Evolutionary conservation across 2,797 vertebrate genomes (phyloP).

Genomic region (Platalea minor): DNA sequence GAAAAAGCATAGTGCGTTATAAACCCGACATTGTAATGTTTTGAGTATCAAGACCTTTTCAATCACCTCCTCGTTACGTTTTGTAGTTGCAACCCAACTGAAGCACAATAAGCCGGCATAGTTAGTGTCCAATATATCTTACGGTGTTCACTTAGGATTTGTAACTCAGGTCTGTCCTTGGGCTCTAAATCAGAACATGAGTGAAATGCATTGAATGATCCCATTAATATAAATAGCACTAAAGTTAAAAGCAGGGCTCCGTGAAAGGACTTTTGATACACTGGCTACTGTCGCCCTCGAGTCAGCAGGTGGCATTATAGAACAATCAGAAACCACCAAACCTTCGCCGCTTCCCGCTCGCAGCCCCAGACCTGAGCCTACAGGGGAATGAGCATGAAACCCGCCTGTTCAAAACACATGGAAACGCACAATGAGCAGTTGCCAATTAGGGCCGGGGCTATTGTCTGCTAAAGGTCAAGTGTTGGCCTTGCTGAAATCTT

Average conservation of each 20-base stretch:
- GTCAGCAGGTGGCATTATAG: constrained; percentile 65
- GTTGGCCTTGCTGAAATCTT: constrained; percentile 56
- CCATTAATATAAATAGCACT: constrained; percentile 60
- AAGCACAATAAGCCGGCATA: background rate
- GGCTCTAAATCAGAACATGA: constrained; percentile 50
- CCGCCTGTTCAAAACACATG: background rate
- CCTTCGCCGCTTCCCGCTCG: background rate
- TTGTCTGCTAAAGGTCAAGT: constrained; percentile 63
- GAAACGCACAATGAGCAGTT: constrained; percentile 31
- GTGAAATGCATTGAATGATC: constrained; percentile 38
- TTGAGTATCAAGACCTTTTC: background rate
- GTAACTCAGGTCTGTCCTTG: constrained; percentile 23
- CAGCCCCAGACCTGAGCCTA: constrained; percentile 26
- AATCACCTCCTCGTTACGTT: background rate
- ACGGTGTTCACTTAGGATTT: constrained; percentile 5
- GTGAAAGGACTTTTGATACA: constrained; percentile 52
- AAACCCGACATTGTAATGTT: background rate
- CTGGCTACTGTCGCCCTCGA: constrained; percentile 22
- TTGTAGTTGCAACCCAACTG: background rate
- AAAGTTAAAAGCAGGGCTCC: constrained; percentile 43
- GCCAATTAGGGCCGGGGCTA: constrained; percentile 45
- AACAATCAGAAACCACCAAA: constrained; percentile 48
- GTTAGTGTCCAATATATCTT: background rate
- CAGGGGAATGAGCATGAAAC: constrained; percentile 44
- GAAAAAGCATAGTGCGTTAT: background rate